A percentile compares a stretch with the other conserved stretches of the same genome.
Evolutionary conservation across 2,113 vertebrate genomes (phyloP).

Genomic region (Toxotes chatareus): DNA sequence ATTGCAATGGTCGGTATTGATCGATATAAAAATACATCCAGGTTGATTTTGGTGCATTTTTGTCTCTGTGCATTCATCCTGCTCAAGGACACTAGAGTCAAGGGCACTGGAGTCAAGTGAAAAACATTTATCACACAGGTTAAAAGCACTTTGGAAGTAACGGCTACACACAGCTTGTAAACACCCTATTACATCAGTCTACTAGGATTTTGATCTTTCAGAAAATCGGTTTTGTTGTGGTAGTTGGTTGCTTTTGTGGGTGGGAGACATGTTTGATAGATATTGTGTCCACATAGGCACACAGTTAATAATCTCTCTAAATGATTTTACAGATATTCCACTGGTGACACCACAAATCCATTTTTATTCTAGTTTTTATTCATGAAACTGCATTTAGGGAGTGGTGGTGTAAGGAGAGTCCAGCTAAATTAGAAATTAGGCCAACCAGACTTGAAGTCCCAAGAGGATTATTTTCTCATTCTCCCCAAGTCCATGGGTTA

Average conservation of each 20-base stretch:
- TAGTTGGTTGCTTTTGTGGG: not conserved
- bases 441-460: slow-evolving; percentile 4
- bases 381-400: not conserved
- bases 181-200: not conserved
- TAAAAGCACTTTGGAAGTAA: not conserved
- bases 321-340: not conserved
- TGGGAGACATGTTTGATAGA: not conserved
- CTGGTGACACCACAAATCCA: not conserved
- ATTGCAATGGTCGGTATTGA: too few relatives aligned
- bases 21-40: too few relatives aligned
- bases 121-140: not conserved
- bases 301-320: not conserved
- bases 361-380: not conserved
- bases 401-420: not conserved
- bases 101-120: not conserved
- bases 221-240: not conserved
- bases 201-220: not conserved
- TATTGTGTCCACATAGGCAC: not conserved
- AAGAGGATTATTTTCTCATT: slow-evolving; percentile 17
- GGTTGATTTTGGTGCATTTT: too few relatives aligned
- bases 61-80: too few relatives aligned
- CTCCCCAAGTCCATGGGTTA: not conserved
- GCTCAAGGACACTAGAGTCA: not conserved
- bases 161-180: not conserved
- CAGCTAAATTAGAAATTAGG: slow-evolving; percentile 26